These are phyloP conservation scores for Melipona bicolor DNA, from an alignment of 2,888 invertebrate genomes.

Conservation along the genomic window DNA sequence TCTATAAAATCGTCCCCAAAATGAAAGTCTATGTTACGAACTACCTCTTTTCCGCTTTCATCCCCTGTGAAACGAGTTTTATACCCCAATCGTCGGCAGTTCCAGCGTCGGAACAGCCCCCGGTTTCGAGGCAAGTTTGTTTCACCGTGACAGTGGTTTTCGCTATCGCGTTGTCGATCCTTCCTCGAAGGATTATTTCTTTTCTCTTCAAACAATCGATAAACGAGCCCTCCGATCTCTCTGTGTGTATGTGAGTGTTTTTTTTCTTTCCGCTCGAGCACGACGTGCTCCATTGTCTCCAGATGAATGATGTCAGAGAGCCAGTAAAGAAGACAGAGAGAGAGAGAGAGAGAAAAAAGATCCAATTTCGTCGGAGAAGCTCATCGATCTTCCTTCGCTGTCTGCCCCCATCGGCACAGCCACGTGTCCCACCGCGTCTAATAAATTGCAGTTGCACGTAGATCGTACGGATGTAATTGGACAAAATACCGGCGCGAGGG, in stretches of 20 bases:
- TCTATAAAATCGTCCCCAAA: too few species aligned
- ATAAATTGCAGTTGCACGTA: slow-evolving; percentile 55
- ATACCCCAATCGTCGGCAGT: too few species aligned
- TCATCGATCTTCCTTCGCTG: slow-evolving; percentile 66
- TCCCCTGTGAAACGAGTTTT: too few species aligned
- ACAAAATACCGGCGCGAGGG: slow-evolving; percentile 15
- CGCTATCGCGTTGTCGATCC: neutral
- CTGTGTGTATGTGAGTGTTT: neutral
- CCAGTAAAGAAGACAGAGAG: slow-evolving; percentile 5
- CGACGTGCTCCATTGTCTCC: slow-evolving; percentile 50
- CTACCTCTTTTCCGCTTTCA: too few species aligned
- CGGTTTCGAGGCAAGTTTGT: too few species aligned
- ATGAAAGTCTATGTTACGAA: too few species aligned
- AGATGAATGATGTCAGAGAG: slow-evolving; percentile 60
- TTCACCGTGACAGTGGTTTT: neutral
- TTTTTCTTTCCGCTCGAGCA: slow-evolving; percentile 4
- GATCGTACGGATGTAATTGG: slow-evolving; percentile 24
- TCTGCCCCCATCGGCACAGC: slow-evolving; percentile 13
- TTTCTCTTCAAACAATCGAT: slow-evolving; percentile 42
- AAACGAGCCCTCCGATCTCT: slow-evolving; percentile 16
- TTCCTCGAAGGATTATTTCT: neutral
- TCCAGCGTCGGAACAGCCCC: too few species aligned
- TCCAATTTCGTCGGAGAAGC: slow-evolving; percentile 59
- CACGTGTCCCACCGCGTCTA: slow-evolving; percentile 40
- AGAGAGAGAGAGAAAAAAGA: slow-evolving; percentile 32